Evolutionary conservation across 2,888 invertebrate genomes (phyloP), one percentile per base, ranked within the genome.

Genomic region (Neoascia interrupta): DNA sequence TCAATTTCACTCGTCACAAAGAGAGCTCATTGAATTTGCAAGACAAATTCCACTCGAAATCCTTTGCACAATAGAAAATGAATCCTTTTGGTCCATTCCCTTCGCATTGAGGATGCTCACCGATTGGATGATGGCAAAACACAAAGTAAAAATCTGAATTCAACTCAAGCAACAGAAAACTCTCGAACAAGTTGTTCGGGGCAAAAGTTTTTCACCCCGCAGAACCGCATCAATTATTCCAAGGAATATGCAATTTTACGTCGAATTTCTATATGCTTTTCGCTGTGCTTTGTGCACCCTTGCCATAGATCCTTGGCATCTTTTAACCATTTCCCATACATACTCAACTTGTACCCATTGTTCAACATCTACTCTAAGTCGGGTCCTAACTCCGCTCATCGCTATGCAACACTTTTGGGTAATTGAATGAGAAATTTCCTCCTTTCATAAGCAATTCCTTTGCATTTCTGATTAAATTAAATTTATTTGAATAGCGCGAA

Each of bases 401-500:
- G 21, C 26, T 53, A 60, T 72, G 72, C 70, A 70, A 76, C 70
- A 72, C 72, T 76, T 70, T 68, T 58, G 70, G 53, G 70, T 76
- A 70, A 76, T 76, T 76, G 76, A 76, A 70, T 76, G 72, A 72
- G 47, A 70, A 76, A 76, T 60, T 76, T 60, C 54, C 64, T 53
- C 70, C 70, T 51, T 45, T 76, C 64, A 64, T 60, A 64, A 64
- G 64, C 60, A 76, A 70, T 72, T 76, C 56, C 41, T 70, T 60
- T 70, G 76, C 76, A 76, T 70, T 64, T 60, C 54, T 76, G 64
- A 70, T 76, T 53, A 72, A 76, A 76, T 76, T 76, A 64, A 64
- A 76, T 76, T 76, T 58, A 72, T 76, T 76, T 70, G 47, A 76
- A 76, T 60, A 47, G 53, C 72, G 72, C 64, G 64, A 70, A 64